Evolutionary conservation across 2,113 vertebrate genomes (phyloP).

Genomic region (Taurulus bubalis): DNA sequence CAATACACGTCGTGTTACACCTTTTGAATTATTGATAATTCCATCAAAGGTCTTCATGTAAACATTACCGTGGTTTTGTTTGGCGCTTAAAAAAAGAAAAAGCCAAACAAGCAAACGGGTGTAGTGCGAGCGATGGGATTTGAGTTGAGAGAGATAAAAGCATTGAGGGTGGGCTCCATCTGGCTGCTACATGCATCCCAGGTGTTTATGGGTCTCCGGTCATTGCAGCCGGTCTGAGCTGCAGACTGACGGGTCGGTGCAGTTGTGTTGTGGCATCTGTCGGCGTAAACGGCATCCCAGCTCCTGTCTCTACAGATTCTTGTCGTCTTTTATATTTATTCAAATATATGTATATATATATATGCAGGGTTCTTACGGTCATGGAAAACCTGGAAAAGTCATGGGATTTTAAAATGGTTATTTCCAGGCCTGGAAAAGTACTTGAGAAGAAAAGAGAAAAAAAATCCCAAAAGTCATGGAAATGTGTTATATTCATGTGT

Average conservation of each 20-base stretch:
- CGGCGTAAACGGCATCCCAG: constrained; percentile 28
- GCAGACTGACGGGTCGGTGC: constrained; percentile 46
- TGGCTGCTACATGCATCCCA: constrained; percentile 18
- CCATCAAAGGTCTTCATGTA: neutral
- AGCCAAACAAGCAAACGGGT: neutral
- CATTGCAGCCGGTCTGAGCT: constrained; percentile 49
- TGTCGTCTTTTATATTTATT: constrained; percentile 8
- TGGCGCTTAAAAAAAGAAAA: neutral
- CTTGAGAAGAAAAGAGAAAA: no score
- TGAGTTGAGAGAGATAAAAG: neutral
- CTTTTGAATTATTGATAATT: neutral
- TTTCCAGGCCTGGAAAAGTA: no score
- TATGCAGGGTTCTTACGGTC: no score
- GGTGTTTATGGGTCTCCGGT: constrained; percentile 48
- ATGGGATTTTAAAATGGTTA: no score
- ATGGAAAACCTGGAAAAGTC: no score
- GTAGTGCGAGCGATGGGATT: neutral
- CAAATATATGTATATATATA: neutral
- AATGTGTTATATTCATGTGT: no score
- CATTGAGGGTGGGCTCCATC: neutral
- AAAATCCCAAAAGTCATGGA: no score
- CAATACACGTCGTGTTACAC: neutral
- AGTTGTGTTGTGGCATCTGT: constrained; percentile 46
- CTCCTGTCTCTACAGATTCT: neutral
- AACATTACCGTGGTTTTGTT: neutral